Conservation (phyloP, 2,797 vertebrate genomes). For the Loriculus beryllinus region DNA sequence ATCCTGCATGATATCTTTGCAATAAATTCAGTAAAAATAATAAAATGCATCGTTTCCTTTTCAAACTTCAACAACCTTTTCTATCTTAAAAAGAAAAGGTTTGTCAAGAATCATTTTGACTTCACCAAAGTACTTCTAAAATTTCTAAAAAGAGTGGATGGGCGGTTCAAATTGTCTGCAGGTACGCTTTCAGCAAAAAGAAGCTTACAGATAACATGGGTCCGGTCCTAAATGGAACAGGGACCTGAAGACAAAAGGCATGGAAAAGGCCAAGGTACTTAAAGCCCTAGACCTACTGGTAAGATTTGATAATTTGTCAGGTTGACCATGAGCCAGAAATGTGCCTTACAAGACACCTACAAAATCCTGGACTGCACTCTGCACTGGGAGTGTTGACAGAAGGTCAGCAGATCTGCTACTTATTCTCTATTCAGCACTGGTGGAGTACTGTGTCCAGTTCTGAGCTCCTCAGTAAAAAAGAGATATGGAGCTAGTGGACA, state of each 20-base stretch:
- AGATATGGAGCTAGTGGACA: accelerated
- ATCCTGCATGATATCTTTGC: background rate
- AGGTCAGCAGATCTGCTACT: background rate
- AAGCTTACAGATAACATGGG: background rate
- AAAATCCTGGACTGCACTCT: background rate
- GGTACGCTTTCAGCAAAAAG: background rate
- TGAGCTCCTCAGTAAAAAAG: background rate
- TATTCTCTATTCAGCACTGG: background rate
- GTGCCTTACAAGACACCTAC: background rate
- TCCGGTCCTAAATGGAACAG: background rate
- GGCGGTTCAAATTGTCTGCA: background rate
- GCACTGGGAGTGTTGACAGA: background rate
- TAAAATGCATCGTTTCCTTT: background rate
- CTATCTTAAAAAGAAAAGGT: background rate
- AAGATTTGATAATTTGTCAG: background rate
- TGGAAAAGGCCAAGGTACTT: background rate
- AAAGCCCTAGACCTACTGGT: background rate
- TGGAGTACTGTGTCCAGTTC: background rate
- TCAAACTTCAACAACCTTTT: background rate
- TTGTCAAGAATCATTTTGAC: background rate
- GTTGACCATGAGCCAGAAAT: background rate
- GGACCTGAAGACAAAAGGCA: background rate
- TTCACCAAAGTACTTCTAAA: background rate
- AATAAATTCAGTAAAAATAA: background rate
- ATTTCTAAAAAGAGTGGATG: background rate